A percentile compares a stretch with the other conserved stretches of the same genome.
phyloP scores from a whole-genome alignment of 2,888 invertebrate genomes.

The Orthosia gracilis region DNA sequence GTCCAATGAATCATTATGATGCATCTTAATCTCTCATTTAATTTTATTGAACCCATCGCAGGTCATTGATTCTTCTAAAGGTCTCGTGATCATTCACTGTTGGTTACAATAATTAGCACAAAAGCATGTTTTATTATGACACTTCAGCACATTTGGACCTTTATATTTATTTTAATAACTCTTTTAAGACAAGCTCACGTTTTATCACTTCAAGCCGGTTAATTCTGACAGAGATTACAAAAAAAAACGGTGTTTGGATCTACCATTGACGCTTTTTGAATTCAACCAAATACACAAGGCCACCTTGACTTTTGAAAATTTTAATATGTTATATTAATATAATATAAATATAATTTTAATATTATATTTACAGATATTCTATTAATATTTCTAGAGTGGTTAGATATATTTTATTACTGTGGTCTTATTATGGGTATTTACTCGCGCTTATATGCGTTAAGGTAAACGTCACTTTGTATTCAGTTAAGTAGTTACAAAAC shows the following conservation, averaged over 20 bases:
- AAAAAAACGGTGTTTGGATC: not conserved
- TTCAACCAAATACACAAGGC: too few relatives aligned
- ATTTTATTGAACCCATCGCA: not conserved
- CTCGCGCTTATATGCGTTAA: too few relatives aligned
- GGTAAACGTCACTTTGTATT: too few relatives aligned
- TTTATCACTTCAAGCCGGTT: not conserved
- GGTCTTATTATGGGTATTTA: too few relatives aligned
- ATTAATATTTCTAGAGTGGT: too few relatives aligned
- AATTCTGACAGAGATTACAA: not conserved
- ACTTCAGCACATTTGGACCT: not conserved
- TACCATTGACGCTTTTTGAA: not conserved
- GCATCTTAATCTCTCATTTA: not conserved
- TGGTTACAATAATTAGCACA: not conserved
- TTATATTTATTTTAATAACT: not conserved
- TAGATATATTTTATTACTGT: too few relatives aligned
- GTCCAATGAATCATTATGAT: too few relatives aligned
- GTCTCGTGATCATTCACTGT: conserved; percentile 8
- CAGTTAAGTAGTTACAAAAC: too few relatives aligned
- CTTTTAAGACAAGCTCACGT: not conserved
- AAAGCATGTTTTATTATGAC: not conserved
- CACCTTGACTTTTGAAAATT: too few relatives aligned
- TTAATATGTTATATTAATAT: too few relatives aligned
- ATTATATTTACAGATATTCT: too few relatives aligned
- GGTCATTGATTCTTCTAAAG: not conserved
- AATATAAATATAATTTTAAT: too few relatives aligned